These are phyloP conservation scores for Salvator merianae DNA, from an alignment of 2,113 vertebrate species.

Conservation along the genomic window DNA sequence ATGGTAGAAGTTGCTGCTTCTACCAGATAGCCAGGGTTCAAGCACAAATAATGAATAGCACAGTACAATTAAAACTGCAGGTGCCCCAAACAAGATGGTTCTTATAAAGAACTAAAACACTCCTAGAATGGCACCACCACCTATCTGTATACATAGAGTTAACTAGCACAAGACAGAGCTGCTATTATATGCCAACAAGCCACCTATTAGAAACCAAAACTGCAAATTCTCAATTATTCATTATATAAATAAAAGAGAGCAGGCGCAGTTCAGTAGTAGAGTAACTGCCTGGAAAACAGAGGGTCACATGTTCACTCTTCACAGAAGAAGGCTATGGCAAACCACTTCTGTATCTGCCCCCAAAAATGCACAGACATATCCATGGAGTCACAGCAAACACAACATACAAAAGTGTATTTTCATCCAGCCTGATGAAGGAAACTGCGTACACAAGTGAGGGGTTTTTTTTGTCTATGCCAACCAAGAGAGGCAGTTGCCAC, in stretches of 20 bases:
- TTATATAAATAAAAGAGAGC: not conserved
- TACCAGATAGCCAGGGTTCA: too few relatives aligned
- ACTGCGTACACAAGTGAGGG: not conserved
- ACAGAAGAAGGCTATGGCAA: too few relatives aligned
- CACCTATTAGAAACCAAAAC: not conserved
- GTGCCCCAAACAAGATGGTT: not conserved
- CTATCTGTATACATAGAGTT: not conserved
- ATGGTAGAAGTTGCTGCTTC: too few relatives aligned
- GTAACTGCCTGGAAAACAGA: too few relatives aligned
- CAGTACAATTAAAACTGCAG: not conserved
- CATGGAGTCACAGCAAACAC: too few relatives aligned
- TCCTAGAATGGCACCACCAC: not conserved
- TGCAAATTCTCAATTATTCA: not conserved
- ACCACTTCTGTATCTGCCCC: too few relatives aligned
- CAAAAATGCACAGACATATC: too few relatives aligned
- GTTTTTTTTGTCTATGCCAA: not conserved
- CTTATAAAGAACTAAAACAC: not conserved
- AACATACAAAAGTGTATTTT: not conserved
- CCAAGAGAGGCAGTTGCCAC: not conserved
- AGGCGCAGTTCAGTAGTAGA: too few relatives aligned
- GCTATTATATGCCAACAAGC: not conserved
- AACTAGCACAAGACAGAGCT: not conserved
- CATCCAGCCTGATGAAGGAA: not conserved
- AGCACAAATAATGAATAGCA: not conserved
- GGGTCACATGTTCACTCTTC: too few relatives aligned